Evolutionary conservation across 2,797 vertebrate species (phyloP).

Genomic region (Galaxias olidus): DNA sequence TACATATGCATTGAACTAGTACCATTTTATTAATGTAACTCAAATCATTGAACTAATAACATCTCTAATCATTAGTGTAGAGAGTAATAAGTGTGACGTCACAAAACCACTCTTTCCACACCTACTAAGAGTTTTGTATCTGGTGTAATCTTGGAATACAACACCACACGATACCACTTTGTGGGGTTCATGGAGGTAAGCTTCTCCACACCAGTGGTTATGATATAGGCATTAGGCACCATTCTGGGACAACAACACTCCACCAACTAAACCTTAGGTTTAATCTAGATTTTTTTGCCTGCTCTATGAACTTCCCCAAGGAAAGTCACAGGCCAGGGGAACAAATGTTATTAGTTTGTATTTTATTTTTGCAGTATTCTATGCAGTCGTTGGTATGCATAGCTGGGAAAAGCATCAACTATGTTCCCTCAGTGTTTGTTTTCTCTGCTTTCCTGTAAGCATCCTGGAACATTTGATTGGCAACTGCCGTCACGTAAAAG

Average conservation of each 20-base stretch:
- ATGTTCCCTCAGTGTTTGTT: slow-evolving; percentile 70
- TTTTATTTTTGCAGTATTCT: slow-evolving; percentile 60
- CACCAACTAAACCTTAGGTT: slow-evolving; percentile 54
- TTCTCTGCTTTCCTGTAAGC: slow-evolving; percentile 63
- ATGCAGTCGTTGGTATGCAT: slow-evolving; percentile 64
- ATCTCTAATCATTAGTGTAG: no score
- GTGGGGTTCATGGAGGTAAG: slow-evolving; percentile 46
- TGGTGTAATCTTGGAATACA: slow-evolving; percentile 28
- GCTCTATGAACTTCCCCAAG: no score
- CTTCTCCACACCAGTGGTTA: slow-evolving; percentile 45
- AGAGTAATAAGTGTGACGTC: no score
- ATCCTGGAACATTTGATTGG: slow-evolving; percentile 63
- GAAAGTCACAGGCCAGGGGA: slow-evolving; percentile 58
- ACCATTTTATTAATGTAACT: no score
- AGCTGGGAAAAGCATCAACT: slow-evolving; percentile 72
- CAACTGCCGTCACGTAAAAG: slow-evolving; percentile 66
- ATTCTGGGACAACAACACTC: slow-evolving; percentile 66
- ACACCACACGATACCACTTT: slow-evolving; percentile 47
- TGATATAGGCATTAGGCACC: slow-evolving; percentile 37
- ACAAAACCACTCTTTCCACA: no score
- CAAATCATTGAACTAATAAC: no score
- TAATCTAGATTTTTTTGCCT: no score
- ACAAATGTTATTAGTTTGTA: slow-evolving; percentile 19
- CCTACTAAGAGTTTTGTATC: no score
- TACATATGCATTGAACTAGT: no score